phyloP scores from a whole-genome alignment of 2,888 invertebrate species.

The Archips xylosteana region DNA sequence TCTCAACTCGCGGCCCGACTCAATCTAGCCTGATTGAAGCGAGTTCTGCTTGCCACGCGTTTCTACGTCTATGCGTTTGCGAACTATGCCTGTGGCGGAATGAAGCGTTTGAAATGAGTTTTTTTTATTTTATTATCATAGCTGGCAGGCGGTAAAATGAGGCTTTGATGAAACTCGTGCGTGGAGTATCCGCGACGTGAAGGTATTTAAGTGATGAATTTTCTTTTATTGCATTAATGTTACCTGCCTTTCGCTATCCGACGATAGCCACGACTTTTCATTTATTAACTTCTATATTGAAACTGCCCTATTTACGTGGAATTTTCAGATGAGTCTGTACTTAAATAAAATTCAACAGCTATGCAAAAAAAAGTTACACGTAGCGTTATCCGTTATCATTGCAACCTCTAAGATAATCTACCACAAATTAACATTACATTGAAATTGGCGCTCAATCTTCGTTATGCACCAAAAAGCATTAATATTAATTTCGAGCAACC shows the following conservation, averaged over 20 bases:
- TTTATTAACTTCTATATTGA: neutral
- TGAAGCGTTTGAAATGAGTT: neutral
- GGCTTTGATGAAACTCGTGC: neutral
- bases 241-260: no score
- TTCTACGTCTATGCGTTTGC: conserved; percentile 52
- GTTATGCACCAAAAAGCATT: conserved; percentile 23
- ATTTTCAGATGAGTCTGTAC: no score
- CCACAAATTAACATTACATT: neutral
- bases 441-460: neutral
- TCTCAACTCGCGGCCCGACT: conserved; percentile 62
- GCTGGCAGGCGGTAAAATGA: neutral
- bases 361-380: neutral
- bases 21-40: conserved; percentile 79
- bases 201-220: no score
- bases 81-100: conserved; percentile 9
- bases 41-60: conserved; percentile 68
- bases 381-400: neutral
- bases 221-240: no score
- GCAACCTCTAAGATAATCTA: neutral
- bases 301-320: no score
- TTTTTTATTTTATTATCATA: neutral
- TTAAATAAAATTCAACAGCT: neutral
- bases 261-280: neutral
- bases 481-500: conserved; percentile 30
- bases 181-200: neutral